Base-by-base conservation (phyloP, 1,140 invertebrate species). In the Drosophila pruinosa region DNA sequence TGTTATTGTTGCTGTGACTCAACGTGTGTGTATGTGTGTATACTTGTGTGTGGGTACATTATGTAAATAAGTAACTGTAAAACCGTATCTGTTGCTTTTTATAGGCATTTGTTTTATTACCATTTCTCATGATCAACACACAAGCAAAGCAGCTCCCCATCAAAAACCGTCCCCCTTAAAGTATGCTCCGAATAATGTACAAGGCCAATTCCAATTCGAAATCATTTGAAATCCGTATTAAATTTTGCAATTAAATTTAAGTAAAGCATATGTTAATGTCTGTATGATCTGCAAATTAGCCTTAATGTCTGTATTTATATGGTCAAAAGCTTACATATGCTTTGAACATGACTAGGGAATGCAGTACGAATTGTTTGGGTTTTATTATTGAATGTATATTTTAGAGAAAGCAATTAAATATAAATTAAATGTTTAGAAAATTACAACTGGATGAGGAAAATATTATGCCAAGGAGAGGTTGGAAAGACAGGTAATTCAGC, bases 51-150 rank as follows among this genome's bases (percentile, higher is more conserved):
- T 45, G 41, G 6, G 62, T 54, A 68, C 81, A 86, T 88, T 88
- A 88, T 86, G 82, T 82, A 86, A 86, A 86, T 86, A 78, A 70
- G 38, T 58, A 71, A 74, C 69, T 69, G 68, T 57, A 71, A 31
- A 57, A 47, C 48, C 77, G 77, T 81, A 85, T 86, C 77, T 88
- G 77, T 88, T 85, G 73, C 77, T 81, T 86, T 85, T 85, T 86
- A 85, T 74, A 56, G 77, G 59, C 78, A 86, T 86, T 86, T 86
- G 72, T 63, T 85, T 86, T 80, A 86, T 79, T 78, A 36, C 53
- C 68, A 63, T 65, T 64, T 65, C 68, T 50, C 62, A 71, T 64
- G 61, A 64, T 24, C 57, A 61, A 50, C 39, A 57, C 41, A 36
- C 19, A 62, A 64, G 15, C 54, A 50, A 39, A 43, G 22, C 21